Percentiles rank a stretch among this genome's conserved stretches.
Evolutionary conservation across 1,140 invertebrate genomes (phyloP).

Genomic region (Amyelois transitella): DNA sequence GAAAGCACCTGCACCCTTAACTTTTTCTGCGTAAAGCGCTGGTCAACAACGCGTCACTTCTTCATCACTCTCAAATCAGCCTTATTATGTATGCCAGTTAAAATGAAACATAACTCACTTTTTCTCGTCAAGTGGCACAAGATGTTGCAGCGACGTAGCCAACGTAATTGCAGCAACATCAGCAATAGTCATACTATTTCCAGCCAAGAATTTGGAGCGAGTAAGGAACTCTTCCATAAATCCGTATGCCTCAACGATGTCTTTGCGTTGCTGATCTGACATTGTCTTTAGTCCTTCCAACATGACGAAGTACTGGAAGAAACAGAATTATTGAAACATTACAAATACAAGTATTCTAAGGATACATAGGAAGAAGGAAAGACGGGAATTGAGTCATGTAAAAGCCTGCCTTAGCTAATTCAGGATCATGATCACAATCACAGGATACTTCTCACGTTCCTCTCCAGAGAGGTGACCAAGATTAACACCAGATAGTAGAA

Average conservation of each 20-base stretch:
- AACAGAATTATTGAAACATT: neutral
- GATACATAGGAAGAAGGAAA: no score
- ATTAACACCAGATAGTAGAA: no score
- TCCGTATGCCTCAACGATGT: constrained; percentile 75
- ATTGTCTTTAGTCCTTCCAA: constrained; percentile 31
- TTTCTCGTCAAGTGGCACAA: constrained; percentile 24
- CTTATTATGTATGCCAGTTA: neutral
- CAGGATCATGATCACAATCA: no score
- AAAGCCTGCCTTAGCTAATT: no score
- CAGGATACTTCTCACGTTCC: no score
- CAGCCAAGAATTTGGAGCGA: constrained; percentile 72
- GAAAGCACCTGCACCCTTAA: no score
- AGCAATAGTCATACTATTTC: constrained; percentile 32
- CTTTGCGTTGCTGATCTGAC: constrained; percentile 75
- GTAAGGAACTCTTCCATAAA: constrained; percentile 79
- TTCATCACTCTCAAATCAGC: neutral
- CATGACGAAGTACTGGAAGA: constrained; percentile 20
- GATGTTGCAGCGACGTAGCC: constrained; percentile 13
- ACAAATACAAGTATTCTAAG: no score
- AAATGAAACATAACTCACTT: constrained; percentile 26
- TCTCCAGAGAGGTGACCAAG: no score
- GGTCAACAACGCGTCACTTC: neutral
- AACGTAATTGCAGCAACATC: constrained; percentile 30
- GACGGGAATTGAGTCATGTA: no score
- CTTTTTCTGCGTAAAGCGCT: neutral